Conservation (phyloP, 2,888 invertebrate genomes). For the Herminia tarsipennalis region DNA sequence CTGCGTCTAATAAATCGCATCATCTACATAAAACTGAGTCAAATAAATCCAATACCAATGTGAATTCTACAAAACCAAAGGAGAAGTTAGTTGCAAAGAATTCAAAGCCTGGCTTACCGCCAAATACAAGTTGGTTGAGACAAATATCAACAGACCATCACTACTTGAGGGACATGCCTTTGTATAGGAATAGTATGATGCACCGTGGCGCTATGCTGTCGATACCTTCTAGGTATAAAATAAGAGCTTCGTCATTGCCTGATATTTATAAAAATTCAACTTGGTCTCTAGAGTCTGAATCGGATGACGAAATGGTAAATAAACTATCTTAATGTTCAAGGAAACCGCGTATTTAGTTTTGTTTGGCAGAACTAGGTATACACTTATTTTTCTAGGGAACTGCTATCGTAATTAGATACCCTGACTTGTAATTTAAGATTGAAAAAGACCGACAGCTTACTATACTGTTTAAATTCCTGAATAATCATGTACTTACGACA, state of each 20-base stretch:
- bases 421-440: too few species aligned
- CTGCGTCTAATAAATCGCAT: conserved; percentile 19
- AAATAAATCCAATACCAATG: conserved; percentile 31
- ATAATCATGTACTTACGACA: too few species aligned
- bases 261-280: conserved; percentile 94
- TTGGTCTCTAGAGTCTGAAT: conserved; percentile 87
- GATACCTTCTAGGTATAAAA: conserved; percentile 89
- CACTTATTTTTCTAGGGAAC: too few species aligned
- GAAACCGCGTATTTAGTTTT: too few species aligned
- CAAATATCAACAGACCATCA: conserved; percentile 87
- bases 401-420: too few species aligned
- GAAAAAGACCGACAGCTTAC: too few species aligned
- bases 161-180: conserved; percentile 88
- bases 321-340: background rate
- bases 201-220: conserved; percentile 94
- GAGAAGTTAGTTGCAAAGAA: conserved; percentile 22
- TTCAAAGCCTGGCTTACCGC: conserved; percentile 31
- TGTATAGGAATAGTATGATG: conserved; percentile 93
- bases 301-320: conserved; percentile 90
- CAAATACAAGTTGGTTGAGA: conserved; percentile 64
- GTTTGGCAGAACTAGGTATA: too few species aligned
- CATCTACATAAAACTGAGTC: conserved; percentile 23
- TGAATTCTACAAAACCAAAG: conserved; percentile 32
- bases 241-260: conserved; percentile 94
- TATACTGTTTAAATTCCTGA: too few species aligned